A percentile compares a stretch with the other conserved stretches of the same genome.
These are phyloP conservation scores for Xylota sylvarum DNA, from an alignment of 2,888 invertebrate species.

Conservation along the genomic window DNA sequence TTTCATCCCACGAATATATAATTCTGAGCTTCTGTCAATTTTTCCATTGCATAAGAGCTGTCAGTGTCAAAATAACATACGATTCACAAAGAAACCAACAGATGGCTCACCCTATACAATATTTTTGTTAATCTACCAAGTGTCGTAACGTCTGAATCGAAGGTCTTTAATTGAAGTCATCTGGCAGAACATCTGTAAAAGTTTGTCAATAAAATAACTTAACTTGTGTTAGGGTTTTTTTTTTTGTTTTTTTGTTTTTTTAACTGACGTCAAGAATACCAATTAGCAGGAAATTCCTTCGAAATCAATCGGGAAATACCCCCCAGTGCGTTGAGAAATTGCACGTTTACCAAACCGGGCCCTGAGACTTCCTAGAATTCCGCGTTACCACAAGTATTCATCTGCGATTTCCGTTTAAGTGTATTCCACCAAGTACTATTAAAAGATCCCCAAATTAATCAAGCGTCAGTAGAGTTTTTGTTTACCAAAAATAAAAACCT, in stretches of 20 bases:
- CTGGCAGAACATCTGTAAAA: not conserved
- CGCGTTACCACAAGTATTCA: not conserved
- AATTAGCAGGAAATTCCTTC: not conserved
- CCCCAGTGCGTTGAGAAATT: not conserved
- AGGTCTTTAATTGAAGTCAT: not conserved
- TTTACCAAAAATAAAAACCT: constrained; percentile 13
- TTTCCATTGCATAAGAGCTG: too few relatives aligned
- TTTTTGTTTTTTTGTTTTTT: not conserved
- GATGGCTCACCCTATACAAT: too few relatives aligned
- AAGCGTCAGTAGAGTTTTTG: not conserved
- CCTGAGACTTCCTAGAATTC: not conserved
- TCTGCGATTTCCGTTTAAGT: not conserved
- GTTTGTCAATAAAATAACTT: not conserved
- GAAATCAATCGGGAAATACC: constrained; percentile 4
- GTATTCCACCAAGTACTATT: constrained; percentile 4
- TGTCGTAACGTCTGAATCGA: too few relatives aligned
- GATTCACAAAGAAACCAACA: too few relatives aligned
- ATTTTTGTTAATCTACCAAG: too few relatives aligned
- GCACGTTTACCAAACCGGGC: not conserved
- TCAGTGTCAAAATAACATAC: too few relatives aligned
- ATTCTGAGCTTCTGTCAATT: too few relatives aligned
- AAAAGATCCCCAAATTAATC: constrained; percentile 6
- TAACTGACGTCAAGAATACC: not conserved
- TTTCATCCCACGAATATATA: too few relatives aligned
- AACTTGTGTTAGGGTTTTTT: not conserved